phyloP scores from a whole-genome alignment of 2,113 vertebrate species.

The Daubentonia madagascariensis region DNA sequence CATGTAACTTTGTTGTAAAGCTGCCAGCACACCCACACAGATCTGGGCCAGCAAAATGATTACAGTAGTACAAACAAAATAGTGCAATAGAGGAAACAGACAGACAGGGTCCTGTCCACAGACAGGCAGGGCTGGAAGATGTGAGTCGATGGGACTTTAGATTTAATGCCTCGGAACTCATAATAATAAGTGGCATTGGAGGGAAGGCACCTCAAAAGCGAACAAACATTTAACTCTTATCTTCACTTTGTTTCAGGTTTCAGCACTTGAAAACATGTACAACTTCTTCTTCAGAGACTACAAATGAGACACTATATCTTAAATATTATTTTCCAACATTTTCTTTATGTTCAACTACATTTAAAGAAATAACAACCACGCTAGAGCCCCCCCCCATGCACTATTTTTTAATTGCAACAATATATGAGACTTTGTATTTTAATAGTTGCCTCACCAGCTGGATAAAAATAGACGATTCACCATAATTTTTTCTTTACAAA shows the following conservation, averaged over 20 bases:
- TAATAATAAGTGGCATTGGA: slow-evolving; percentile 73
- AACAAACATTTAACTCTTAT: slow-evolving; percentile 65
- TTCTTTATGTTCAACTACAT: slow-evolving; percentile 70
- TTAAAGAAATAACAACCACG: slow-evolving; percentile 40
- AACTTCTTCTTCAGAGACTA: slow-evolving; percentile 71
- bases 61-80: slow-evolving; percentile 99
- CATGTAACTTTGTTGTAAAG: slow-evolving; percentile 99
- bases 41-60: slow-evolving; percentile 98
- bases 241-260: slow-evolving; percentile 69
- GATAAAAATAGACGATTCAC: slow-evolving; percentile 63
- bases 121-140: slow-evolving; percentile 90
- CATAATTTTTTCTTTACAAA: slow-evolving; percentile 58
- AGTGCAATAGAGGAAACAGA: slow-evolving; percentile 96
- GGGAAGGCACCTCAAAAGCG: not conserved
- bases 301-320: slow-evolving; percentile 66
- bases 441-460: slow-evolving; percentile 57
- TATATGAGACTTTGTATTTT: not conserved
- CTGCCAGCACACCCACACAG: slow-evolving; percentile 99
- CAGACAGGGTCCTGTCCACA: slow-evolving; percentile 95
- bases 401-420: not conserved
- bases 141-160: slow-evolving; percentile 87
- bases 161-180: slow-evolving; percentile 83
- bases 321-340: slow-evolving; percentile 67
- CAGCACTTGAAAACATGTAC: slow-evolving; percentile 59
- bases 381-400: not conserved